These are phyloP conservation scores for Knipowitschia caucasica DNA, from an alignment of 2,797 vertebrate genomes.

Conservation along the genomic window DNA sequence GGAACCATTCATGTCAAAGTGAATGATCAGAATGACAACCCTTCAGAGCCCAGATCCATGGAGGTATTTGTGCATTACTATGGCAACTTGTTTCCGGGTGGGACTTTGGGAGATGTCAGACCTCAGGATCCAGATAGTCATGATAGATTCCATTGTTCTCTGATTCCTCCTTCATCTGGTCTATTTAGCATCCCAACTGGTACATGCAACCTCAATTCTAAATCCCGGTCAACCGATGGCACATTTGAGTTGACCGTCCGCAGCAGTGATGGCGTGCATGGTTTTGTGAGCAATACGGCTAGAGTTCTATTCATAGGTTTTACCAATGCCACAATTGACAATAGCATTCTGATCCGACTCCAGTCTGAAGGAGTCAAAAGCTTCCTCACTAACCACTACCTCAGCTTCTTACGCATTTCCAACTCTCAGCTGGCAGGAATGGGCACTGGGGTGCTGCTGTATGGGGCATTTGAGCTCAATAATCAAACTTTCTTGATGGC, in stretches of 20 bases:
- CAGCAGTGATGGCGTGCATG: slow-evolving; percentile 89
- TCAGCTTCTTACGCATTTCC: slow-evolving; percentile 88
- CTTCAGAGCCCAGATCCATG: slow-evolving; percentile 87
- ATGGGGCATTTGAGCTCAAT: slow-evolving; percentile 84
- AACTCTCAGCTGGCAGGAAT: slow-evolving; percentile 91
- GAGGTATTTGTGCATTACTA: slow-evolving; percentile 95
- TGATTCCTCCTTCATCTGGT: slow-evolving; percentile 85
- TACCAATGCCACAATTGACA: slow-evolving; percentile 89
- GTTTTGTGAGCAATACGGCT: slow-evolving; percentile 83
- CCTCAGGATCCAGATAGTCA: slow-evolving; percentile 91
- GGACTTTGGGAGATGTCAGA: slow-evolving; percentile 86
- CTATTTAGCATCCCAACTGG: slow-evolving; percentile 87
- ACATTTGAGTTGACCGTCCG: slow-evolving; percentile 87
- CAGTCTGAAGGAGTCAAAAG: slow-evolving; percentile 73
- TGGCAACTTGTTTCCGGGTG: slow-evolving; percentile 91
- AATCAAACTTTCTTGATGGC: slow-evolving; percentile 91
- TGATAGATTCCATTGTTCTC: slow-evolving; percentile 90
- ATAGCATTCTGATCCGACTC: slow-evolving; percentile 90
- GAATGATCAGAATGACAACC: slow-evolving; percentile 95
- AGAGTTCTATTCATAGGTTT: slow-evolving; percentile 87
- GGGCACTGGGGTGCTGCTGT: slow-evolving; percentile 88
- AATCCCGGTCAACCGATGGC: slow-evolving; percentile 87
- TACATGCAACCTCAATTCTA: slow-evolving; percentile 86
- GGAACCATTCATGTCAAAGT: slow-evolving; percentile 89
- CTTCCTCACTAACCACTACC: slow-evolving; percentile 92